Evolutionary conservation across 2,797 vertebrate species (phyloP), one percentile per base, ranked within the genome.

Genomic region (Mus spretus): DNA sequence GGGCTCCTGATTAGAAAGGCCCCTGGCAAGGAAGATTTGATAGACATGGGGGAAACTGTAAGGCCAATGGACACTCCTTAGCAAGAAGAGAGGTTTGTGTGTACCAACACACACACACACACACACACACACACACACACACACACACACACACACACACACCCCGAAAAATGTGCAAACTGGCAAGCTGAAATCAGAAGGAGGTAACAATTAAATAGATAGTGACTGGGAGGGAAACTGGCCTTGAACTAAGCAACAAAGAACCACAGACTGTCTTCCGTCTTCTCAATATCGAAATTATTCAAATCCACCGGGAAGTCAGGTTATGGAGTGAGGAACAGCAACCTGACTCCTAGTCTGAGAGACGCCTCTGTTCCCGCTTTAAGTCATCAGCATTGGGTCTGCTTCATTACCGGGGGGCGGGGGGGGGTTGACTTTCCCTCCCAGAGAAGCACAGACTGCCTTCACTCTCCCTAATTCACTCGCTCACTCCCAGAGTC

Each of bases 401-500:
- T 91, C 72, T 40, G 70, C 90, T 94, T 94, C 95, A 95, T 95
- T 94, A 96, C 96, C 87, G 83, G 75, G 55, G 72, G 67, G 24
- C 95, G n/a, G n/a, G n/a, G n/a, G n/a, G n/a, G n/a, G n/a, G n/a
- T 97, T 96, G 72, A 55, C 67, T 77, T 97, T 95, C 81, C 96
- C 96, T 96, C 96, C 87, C 93, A 96, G 94, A 95, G 95, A 97
- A 98, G 95, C 92, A 80, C 88, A 95, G 63, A 85, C 92, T 94
- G 95, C 86, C 89, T 97, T 81, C 93, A 86, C 85, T 96, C 75
- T 97, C 94, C 86, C 94, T 96, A 95, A 96, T 95, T 97, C 95
- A 94, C 93, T 95, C 86, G 77, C 92, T 97, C 96, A 95, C 97
- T 96, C 95, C 96, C 93, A 96, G 95, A 96, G 86, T 75, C 96